Conservation (phyloP, 2,888 invertebrate genomes). For the Strigamia maritima region DNA sequence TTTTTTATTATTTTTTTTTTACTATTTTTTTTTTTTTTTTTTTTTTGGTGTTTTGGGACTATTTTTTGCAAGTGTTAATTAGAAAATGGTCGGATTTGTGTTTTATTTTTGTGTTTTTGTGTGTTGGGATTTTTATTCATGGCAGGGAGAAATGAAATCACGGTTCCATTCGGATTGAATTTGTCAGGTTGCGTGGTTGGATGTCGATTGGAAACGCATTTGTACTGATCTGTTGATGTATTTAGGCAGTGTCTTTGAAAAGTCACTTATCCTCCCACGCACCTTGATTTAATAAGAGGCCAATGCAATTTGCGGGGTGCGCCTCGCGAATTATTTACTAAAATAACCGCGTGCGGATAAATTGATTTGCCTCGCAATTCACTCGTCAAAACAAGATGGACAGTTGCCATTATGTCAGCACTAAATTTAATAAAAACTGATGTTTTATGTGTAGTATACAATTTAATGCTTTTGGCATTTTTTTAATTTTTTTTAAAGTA, state of each 20-base stretch:
- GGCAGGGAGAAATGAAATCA: constrained; percentile 8
- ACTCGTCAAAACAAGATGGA: neutral
- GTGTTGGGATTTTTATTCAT: neutral
- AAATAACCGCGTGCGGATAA: constrained; percentile 10
- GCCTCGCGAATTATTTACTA: neutral
- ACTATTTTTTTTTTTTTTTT: neutral
- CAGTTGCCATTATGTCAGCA: neutral
- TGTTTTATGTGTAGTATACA: neutral
- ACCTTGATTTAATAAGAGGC: constrained; percentile 17
- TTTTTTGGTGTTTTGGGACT: neutral
- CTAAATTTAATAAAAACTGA: neutral
- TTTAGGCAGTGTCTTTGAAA: constrained; percentile 20
- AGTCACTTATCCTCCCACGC: constrained; percentile 4
- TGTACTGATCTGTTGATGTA: constrained; percentile 24
- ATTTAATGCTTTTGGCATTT: too few relatives aligned
- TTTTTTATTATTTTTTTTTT: neutral
- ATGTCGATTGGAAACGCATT: neutral
- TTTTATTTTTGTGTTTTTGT: neutral
- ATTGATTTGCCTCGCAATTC: neutral
- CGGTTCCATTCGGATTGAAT: neutral
- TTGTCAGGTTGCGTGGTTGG: neutral
- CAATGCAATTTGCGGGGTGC: constrained; percentile 20
- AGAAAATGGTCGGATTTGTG: too few relatives aligned
- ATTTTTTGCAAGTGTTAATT: too few relatives aligned
- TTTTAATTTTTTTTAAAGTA: too few relatives aligned